Base-by-base conservation (phyloP, 2,888 invertebrate species). In the Myathropa florea region DNA sequence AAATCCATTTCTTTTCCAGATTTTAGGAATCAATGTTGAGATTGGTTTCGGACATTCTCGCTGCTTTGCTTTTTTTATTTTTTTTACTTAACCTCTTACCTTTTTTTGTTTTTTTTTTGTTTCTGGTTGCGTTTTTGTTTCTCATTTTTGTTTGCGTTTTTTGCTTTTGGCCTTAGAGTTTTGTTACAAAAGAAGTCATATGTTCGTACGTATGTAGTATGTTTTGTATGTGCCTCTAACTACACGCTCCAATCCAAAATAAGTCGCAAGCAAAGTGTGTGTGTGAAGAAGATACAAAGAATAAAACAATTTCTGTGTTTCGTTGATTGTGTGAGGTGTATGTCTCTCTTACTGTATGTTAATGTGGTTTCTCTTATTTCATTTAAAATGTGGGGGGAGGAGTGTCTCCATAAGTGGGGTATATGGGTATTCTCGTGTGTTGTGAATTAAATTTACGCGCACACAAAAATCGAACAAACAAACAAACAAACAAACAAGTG, bases 11-110 rank as follows among this genome's bases (percentile, higher is more conserved):
- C 61, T 84, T 86, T 71, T 82, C 75, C 82, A 82, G 70, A 86
- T 73, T 86, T 77, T 86, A 86, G 85, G 82, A 86, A 86, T 78
- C 82, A 86, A 82, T 86, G 73, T 86, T 78, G 70, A 78, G 82
- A 86, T 82, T 82, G 80, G 71, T 84, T 76, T 70, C 64, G 84
- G 80, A 86, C 73, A 82, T 86, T 82, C 78, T 86, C 82, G 68
- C 60, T 80, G 63, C 67, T 80, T 67, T 64, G 63, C 72, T 77
- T 36, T 14, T 60, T 33, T 24, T 60, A 59, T 24, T 71, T 76
- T 18, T 67, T 57, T 46, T 18, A 18, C 46, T 46, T 46, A 46
- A 46, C 46, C n/a, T 46, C 46, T 46, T 46, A 46, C 46, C 2
- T 46, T 46, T 46, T 46, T 53, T 33, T 24, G 7, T 26, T 60